phyloP scores from a whole-genome alignment of 2,888 invertebrate genomes.

The Stenotaenia linearis region DNA sequence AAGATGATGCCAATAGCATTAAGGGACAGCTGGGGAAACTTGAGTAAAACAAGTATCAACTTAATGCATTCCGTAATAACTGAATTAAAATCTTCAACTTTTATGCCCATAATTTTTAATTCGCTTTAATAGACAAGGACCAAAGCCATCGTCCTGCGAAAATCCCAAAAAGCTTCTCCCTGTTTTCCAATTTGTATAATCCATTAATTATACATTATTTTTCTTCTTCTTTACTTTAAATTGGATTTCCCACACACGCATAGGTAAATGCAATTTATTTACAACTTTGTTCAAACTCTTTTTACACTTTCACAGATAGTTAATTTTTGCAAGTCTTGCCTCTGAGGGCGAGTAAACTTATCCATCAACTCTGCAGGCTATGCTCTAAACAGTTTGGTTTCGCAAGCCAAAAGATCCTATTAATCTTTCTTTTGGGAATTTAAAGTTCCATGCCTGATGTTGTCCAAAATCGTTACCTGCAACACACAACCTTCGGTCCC shows the following conservation, averaged over 20 bases:
- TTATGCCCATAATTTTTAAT: background rate
- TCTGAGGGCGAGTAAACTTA: slow-evolving; percentile 16
- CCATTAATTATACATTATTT: background rate
- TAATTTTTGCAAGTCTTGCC: background rate
- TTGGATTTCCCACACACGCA: background rate
- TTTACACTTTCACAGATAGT: slow-evolving; percentile 13
- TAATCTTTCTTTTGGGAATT: slow-evolving; percentile 26
- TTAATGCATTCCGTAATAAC: slow-evolving; percentile 14
- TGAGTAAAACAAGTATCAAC: slow-evolving; percentile 12
- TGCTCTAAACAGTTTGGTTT: slow-evolving; percentile 22
- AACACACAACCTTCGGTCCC: slow-evolving; percentile 1
- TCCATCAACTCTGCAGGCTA: slow-evolving; percentile 8
- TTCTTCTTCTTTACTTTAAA: background rate
- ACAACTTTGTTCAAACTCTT: background rate
- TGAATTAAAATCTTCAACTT: slow-evolving; percentile 14
- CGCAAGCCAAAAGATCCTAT: slow-evolving; percentile 16
- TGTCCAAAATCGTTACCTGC: slow-evolving; percentile 2
- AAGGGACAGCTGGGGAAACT: slow-evolving; percentile 24
- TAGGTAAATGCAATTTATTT: slow-evolving; percentile 7
- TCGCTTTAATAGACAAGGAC: background rate
- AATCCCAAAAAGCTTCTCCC: slow-evolving; percentile 7
- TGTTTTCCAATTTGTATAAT: background rate
- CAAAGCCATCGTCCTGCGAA: background rate
- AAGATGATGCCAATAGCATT: slow-evolving; percentile 26
- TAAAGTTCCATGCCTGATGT: slow-evolving; percentile 13